These are phyloP conservation scores for Pelosia muscerda DNA, from an alignment of 2,888 invertebrate genomes.

Conservation along the genomic window DNA sequence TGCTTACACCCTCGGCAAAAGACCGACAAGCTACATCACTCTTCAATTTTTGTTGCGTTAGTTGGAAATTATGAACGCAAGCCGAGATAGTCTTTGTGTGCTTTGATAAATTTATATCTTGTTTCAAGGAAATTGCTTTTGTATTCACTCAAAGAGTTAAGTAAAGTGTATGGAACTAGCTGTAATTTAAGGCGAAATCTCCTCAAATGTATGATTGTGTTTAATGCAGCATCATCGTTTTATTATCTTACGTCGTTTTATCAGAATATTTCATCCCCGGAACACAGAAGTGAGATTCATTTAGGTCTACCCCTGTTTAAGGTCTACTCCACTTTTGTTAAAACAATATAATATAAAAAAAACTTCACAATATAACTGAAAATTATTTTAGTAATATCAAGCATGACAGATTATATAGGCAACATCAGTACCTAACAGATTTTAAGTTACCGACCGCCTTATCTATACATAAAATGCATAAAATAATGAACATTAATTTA, in stretches of 20 bases:
- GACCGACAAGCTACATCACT: slow-evolving; percentile 57
- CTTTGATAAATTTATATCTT: slow-evolving; percentile 57
- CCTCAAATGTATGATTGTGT: not conserved
- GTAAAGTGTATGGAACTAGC: slow-evolving; percentile 35
- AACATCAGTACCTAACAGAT: too few species aligned
- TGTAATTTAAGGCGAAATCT: not conserved
- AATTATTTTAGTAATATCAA: not conserved
- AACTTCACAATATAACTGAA: not conserved
- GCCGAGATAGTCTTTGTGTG: slow-evolving; percentile 52
- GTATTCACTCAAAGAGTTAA: slow-evolving; percentile 28
- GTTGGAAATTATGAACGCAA: slow-evolving; percentile 73
- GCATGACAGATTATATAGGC: too few species aligned
- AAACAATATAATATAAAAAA: too few species aligned
- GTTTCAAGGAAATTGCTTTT: slow-evolving; percentile 49
- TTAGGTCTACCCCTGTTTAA: too few species aligned
- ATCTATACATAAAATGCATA: too few species aligned
- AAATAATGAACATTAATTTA: too few species aligned
- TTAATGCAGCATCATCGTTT: not conserved
- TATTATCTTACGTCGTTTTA: not conserved
- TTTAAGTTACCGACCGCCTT: too few species aligned
- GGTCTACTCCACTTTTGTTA: too few species aligned
- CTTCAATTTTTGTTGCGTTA: slow-evolving; percentile 77
- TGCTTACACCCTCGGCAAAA: slow-evolving; percentile 71
- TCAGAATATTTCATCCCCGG: not conserved
- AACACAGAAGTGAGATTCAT: too few species aligned